Conservation (phyloP, 1,140 invertebrate genomes). For the Proctacanthus coquilletti region DNA sequence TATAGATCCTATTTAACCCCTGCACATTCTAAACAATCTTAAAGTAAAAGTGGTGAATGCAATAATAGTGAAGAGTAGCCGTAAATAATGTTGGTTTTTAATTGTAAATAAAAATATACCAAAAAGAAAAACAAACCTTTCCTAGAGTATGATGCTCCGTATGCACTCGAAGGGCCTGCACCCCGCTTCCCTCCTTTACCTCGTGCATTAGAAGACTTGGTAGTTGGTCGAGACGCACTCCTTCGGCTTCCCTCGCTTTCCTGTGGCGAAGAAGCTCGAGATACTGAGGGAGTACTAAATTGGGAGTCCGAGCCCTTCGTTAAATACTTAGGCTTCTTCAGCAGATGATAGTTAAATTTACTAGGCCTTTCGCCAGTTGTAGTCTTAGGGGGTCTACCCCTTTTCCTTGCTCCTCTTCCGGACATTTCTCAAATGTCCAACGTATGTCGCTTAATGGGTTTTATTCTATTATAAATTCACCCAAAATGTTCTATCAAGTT, state of each 20-base stretch:
- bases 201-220: slow-evolving; percentile 25
- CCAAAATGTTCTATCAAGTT: too few species aligned
- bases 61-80: too few species aligned
- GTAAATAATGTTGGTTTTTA: too few species aligned
- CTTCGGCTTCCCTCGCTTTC: slow-evolving; percentile 49
- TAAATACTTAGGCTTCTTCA: slow-evolving; percentile 86
- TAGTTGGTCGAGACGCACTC: slow-evolving; percentile 30
- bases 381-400: slow-evolving; percentile 77
- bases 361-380: slow-evolving; percentile 64
- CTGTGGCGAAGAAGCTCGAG: slow-evolving; percentile 56
- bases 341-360: slow-evolving; percentile 71
- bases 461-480: background rate
- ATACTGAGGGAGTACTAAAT: slow-evolving; percentile 45
- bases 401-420: slow-evolving; percentile 60
- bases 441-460: slow-evolving; percentile 2
- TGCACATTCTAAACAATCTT: too few species aligned
- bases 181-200: slow-evolving; percentile 36
- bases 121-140: too few species aligned
- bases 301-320: slow-evolving; percentile 50
- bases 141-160: slow-evolving; percentile 34
- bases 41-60: too few species aligned
- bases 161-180: slow-evolving; percentile 35
- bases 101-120: too few species aligned
- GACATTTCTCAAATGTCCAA: slow-evolving; percentile 66
- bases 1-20: too few species aligned